phyloP scores from a whole-genome alignment of 2,113 vertebrate genomes.

The Saguinus midas region DNA sequence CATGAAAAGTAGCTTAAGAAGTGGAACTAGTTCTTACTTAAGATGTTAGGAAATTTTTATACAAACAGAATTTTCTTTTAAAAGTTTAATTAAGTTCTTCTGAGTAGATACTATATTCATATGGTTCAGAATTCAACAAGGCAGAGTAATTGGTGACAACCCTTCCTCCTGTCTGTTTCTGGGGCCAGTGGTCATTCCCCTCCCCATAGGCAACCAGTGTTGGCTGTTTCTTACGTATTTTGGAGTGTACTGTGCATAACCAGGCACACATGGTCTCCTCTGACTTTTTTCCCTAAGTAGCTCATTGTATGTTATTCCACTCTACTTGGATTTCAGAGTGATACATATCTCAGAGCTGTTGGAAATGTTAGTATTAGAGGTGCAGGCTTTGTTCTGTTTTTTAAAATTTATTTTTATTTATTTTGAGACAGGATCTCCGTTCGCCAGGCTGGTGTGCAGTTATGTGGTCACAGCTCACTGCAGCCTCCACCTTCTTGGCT shows the following conservation, averaged over 20 bases:
- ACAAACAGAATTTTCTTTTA: neutral
- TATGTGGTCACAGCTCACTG: neutral
- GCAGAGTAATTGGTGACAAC: neutral
- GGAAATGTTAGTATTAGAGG: neutral
- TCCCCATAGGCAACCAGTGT: neutral
- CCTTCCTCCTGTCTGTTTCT: neutral
- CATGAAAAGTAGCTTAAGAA: neutral
- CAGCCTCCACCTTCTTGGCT: neutral
- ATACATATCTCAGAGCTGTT: neutral
- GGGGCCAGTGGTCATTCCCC: neutral
- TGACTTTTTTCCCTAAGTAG: neutral
- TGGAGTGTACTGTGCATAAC: neutral
- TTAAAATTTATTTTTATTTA: neutral
- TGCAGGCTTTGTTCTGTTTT: neutral
- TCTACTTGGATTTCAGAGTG: neutral
- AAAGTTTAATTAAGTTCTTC: neutral
- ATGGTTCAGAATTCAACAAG: neutral
- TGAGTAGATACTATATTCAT: neutral
- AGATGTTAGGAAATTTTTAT: neutral
- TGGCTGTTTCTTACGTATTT: neutral
- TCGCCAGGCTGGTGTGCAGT: neutral
- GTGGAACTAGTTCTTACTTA: neutral
- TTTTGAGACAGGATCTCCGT: neutral
- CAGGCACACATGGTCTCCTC: neutral
- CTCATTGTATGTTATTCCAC: too few species aligned